Conservation (phyloP, 2,888 invertebrate species). For the Leptarthrus brevirostris region DNA sequence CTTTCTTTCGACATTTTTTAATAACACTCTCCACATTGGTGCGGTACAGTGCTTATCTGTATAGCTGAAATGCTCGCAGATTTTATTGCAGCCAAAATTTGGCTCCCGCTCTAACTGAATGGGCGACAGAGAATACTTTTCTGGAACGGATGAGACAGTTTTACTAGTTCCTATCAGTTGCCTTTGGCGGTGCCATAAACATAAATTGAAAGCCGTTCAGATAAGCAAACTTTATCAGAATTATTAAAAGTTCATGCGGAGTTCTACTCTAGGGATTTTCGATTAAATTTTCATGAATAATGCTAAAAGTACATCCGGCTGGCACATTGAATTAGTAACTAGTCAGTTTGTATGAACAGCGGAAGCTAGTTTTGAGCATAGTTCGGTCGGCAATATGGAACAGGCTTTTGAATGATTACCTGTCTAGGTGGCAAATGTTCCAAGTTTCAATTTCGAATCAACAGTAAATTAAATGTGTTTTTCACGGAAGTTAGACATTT, state of each 20-base stretch:
- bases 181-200: slow-evolving; percentile 49
- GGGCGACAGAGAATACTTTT: slow-evolving; percentile 38
- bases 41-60: too few relatives aligned
- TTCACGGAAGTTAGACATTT: too few relatives aligned
- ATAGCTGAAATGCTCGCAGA: not conserved
- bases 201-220: slow-evolving; percentile 49
- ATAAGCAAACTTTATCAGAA: slow-evolving; percentile 50
- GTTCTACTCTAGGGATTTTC: slow-evolving; percentile 22
- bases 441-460: not conserved
- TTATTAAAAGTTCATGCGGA: slow-evolving; percentile 49
- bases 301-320: slow-evolving; percentile 41
- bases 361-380: not conserved
- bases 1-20: too few relatives aligned
- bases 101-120: slow-evolving; percentile 21
- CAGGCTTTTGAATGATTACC: slow-evolving; percentile 21
- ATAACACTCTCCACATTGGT: too few relatives aligned
- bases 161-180: slow-evolving; percentile 47
- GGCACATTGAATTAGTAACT: slow-evolving; percentile 43
- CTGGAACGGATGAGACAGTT: slow-evolving; percentile 44
- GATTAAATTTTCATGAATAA: slow-evolving; percentile 46
- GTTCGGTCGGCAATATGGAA: not conserved
- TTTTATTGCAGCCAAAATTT: slow-evolving; percentile 34
- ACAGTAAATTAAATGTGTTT: too few relatives aligned
- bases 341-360: slow-evolving; percentile 11
- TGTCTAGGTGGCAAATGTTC: slow-evolving; percentile 1